Percentiles rank a stretch among this genome's conserved stretches.
phyloP scores from a whole-genome alignment of 2,888 invertebrate species.

The Meteorus cinctellus region DNA sequence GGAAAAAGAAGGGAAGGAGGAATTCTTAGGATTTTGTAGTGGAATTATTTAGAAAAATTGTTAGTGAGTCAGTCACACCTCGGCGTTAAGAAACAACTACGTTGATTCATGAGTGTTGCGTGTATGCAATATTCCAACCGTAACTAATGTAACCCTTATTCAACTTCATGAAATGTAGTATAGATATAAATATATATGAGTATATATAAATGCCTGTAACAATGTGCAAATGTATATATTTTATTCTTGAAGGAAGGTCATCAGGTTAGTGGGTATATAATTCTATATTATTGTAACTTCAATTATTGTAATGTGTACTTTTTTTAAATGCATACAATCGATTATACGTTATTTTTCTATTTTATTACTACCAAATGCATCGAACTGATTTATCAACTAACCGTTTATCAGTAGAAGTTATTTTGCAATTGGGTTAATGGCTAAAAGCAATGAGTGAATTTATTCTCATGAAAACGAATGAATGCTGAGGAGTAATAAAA shows the following conservation, averaged over 20 bases:
- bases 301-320: neutral
- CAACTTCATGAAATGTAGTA: neutral
- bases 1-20: no score
- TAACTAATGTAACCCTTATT: constrained; percentile 10
- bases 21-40: neutral
- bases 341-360: neutral
- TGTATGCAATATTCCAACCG: neutral
- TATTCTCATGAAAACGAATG: neutral
- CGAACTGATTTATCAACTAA: neutral
- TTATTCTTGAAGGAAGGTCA: constrained; percentile 1
- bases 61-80: neutral
- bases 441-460: neutral
- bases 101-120: constrained; percentile 14
- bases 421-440: constrained; percentile 7
- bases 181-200: neutral
- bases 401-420: neutral
- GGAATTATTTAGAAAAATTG: neutral
- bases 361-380: neutral
- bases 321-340: neutral
- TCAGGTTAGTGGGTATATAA: neutral
- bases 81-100: neutral
- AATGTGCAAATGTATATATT: neutral
- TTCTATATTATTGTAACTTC: neutral
- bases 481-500: neutral
- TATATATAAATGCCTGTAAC: neutral